A percentile compares a stretch with the other conserved stretches of the same genome.
Evolutionary conservation across 2,888 invertebrate genomes (phyloP).

Genomic region (Spicauda simplicius): DNA sequence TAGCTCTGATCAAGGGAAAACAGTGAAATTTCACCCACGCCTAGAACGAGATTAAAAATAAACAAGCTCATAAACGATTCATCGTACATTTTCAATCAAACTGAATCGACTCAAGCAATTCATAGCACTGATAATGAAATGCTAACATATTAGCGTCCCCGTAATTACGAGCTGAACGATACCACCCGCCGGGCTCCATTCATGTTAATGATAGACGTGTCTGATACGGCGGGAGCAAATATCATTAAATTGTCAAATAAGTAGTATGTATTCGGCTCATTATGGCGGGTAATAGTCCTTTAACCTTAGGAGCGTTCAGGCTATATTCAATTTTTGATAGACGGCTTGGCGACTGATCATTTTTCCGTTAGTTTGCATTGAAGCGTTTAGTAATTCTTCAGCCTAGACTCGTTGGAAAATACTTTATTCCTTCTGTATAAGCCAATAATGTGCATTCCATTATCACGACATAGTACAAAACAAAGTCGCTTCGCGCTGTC

Average conservation of each 20-base stretch:
- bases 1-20: too few relatives aligned
- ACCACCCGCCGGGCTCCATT: neutral
- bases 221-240: neutral
- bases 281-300: neutral
- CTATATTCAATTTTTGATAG: neutral
- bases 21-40: neutral
- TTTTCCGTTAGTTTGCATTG: neutral
- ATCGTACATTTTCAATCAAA: neutral
- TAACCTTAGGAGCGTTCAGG: neutral
- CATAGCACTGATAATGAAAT: slow-evolving; percentile 1
- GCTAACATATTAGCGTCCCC: slow-evolving; percentile 1
- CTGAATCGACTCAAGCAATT: neutral
- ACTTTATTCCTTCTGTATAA: too few relatives aligned
- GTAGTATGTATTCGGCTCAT: neutral
- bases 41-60: neutral
- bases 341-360: neutral
- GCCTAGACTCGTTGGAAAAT: too few relatives aligned
- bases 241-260: slow-evolving; percentile 6
- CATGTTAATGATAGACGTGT: neutral
- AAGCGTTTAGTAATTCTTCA: neutral
- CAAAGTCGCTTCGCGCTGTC: too few relatives aligned
- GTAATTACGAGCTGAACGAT: neutral
- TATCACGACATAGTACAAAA: too few relatives aligned
- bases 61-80: neutral
- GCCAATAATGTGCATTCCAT: too few relatives aligned